Base-by-base conservation (phyloP, 2,888 invertebrate genomes). In the Rhamphomyia laevipes region DNA sequence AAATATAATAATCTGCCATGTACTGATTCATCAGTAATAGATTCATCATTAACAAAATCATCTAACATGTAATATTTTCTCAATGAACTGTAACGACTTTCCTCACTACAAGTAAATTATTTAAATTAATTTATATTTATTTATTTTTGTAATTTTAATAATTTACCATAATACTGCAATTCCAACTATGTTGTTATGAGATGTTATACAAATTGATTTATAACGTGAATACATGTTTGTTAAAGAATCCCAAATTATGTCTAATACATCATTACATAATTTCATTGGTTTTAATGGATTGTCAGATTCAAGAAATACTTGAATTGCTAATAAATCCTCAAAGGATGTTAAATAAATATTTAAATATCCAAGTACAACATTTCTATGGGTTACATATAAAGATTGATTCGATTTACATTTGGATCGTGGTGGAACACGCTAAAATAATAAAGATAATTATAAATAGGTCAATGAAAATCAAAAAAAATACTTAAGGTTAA, bases 1-100 rank as follows among this genome's bases (percentile, higher is more conserved):
- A 55, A 52, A 40, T 53, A 51, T 21, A 50, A 45, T 4, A 56
- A 33, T 9, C 46, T 17, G 27, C 51, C 51, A 45, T 51, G 38
- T 31, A 33, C 13, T 21, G 47, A 49, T 30, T 15, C 21, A 12
- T 40, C 27, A 27, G 47, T 40, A 11, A 44, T 5, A 10, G n/a
- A n/a, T 2, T 17, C 1, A n/a, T 15, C 38, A 38, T 38, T 46
- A n/a, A 46, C 12, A 41, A 31, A 40, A 17, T 7, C 40, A 40
- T 46, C 31, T 16, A 50, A 37, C 21, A 46, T 33, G 23, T 40
- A 50, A 41, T 50, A 45, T 21, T 45, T 41, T 33, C 18, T n/a
- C 15, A 47, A 16, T 21, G 13, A 42, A 27, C 38, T 11, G 4
- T 37, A 3, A 9, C 41, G 15, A 5, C 13, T 27, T 23, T 37